Percentiles rank a stretch among this genome's conserved stretches.
Conservation (phyloP, 2,113 vertebrate genomes). For the Gavialis gangeticus region DNA sequence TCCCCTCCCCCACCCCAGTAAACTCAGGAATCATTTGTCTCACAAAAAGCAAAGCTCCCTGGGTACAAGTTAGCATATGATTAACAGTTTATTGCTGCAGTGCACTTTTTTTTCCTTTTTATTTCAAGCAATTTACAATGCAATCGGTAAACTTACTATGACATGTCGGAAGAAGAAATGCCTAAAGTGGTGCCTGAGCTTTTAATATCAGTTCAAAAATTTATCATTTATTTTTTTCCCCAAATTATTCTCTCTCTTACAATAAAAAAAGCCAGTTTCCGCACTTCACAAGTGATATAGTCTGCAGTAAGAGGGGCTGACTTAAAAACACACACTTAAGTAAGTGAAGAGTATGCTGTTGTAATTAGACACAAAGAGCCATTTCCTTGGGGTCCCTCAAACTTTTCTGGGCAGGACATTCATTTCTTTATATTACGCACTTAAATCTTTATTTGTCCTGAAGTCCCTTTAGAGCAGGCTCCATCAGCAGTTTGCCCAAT, state of each 20-base stretch:
- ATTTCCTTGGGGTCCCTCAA: not conserved
- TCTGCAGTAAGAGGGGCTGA: not conserved
- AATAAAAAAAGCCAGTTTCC: not conserved
- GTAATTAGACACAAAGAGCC: not conserved
- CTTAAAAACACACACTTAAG: not conserved
- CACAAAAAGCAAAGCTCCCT: not conserved
- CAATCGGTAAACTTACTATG: not conserved
- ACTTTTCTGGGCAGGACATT: not conserved
- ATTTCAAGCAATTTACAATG: not conserved
- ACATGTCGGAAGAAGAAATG: not conserved
- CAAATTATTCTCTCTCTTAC: not conserved
- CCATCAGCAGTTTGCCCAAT: not conserved
- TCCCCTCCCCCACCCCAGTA: not conserved
- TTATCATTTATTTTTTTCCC: not conserved
- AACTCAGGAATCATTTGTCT: slow-evolving; percentile 23
- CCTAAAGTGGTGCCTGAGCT: not conserved
- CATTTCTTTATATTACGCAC: not conserved
- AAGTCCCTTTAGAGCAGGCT: not conserved
- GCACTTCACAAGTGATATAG: rapidly evolving
- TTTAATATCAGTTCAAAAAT: not conserved
- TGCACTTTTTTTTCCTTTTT: not conserved
- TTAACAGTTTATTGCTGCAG: not conserved
- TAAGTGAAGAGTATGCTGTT: not conserved
- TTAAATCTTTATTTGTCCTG: not conserved
- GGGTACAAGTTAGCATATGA: not conserved